phyloP scores from a whole-genome alignment of 2,888 invertebrate species.

The Parthenolecanium corni region DNA sequence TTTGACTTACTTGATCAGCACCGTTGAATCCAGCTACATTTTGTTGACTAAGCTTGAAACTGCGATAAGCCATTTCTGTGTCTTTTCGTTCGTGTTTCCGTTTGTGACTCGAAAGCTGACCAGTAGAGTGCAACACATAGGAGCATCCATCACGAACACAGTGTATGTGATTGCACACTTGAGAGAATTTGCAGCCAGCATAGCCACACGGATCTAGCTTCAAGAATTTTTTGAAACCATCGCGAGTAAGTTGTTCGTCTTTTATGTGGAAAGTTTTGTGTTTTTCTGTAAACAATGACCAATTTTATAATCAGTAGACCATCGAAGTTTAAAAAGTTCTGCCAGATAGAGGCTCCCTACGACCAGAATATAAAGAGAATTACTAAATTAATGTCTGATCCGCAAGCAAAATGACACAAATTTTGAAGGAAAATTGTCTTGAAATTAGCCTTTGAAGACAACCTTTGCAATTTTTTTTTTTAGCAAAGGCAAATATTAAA shows the following conservation, averaged over 20 bases:
- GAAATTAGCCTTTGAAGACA: too few species aligned
- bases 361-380: too few species aligned
- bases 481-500: too few species aligned
- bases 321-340: not conserved
- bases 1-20: slow-evolving; percentile 13
- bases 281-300: slow-evolving; percentile 59
- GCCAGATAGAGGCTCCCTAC: too few species aligned
- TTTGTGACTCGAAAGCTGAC: slow-evolving; percentile 93
- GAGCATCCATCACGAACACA: slow-evolving; percentile 91
- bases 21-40: slow-evolving; percentile 34
- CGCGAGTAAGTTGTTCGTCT: slow-evolving; percentile 86
- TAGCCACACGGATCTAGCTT: slow-evolving; percentile 91
- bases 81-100: slow-evolving; percentile 92
- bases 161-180: slow-evolving; percentile 95
- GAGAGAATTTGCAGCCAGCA: slow-evolving; percentile 82
- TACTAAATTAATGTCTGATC: too few species aligned
- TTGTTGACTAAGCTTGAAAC: slow-evolving; percentile 50
- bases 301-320: not conserved
- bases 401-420: too few species aligned
- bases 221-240: slow-evolving; percentile 98
- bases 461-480: too few species aligned
- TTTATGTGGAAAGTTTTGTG: slow-evolving; percentile 97
- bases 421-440: too few species aligned
- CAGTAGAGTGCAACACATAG: slow-evolving; percentile 91
- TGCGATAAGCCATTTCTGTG: slow-evolving; percentile 76